These are phyloP conservation scores for Ictalurus punctatus DNA, from an alignment of 2,113 vertebrate genomes.

Conservation along the genomic window DNA sequence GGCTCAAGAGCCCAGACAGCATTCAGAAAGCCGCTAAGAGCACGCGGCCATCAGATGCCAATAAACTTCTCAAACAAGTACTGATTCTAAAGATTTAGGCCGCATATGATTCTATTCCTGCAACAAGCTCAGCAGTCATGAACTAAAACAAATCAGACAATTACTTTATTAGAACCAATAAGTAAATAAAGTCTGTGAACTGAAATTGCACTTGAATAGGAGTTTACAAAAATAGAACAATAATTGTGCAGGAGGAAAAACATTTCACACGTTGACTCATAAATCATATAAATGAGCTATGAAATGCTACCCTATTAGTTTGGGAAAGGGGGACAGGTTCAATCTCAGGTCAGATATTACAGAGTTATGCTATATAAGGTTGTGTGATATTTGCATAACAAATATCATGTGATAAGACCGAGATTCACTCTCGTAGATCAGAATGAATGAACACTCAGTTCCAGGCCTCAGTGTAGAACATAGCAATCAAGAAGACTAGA, in stretches of 20 bases:
- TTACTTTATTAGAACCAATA: neutral
- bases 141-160: neutral
- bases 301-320: neutral
- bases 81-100: neutral
- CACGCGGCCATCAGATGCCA: neutral
- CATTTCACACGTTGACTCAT: neutral
- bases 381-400: slow-evolving; percentile 4
- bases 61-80: neutral
- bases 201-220: neutral
- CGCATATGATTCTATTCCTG: neutral
- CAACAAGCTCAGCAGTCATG: neutral
- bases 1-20: neutral
- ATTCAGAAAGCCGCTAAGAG: neutral
- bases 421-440: neutral
- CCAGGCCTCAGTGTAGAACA: neutral
- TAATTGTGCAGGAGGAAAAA: neutral
- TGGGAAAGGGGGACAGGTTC: neutral
- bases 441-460: neutral
- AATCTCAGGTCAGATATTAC: neutral
- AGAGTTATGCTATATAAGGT: neutral
- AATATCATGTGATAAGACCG: neutral
- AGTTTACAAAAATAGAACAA: neutral
- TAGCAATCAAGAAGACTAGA: neutral
- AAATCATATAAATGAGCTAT: neutral
- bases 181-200: neutral